These are phyloP conservation scores for Neodiprion pinetum DNA, from an alignment of 1,140 invertebrate species.

Conservation along the genomic window DNA sequence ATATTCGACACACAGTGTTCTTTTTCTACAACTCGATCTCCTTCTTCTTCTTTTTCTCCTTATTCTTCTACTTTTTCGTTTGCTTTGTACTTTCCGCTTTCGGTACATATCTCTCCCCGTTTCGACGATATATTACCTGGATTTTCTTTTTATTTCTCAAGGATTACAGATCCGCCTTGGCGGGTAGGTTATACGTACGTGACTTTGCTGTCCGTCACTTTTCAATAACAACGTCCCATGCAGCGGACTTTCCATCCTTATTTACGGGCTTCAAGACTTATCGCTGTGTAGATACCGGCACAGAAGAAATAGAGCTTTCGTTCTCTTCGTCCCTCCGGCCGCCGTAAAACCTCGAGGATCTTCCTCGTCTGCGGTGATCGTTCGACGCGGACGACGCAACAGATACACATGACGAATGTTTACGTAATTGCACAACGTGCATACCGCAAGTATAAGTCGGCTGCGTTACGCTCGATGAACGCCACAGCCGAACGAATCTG, in stretches of 20 bases:
- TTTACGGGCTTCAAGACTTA: not conserved
- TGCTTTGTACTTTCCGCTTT: not conserved
- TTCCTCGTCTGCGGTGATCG: too few relatives aligned
- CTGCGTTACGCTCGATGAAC: too few relatives aligned
- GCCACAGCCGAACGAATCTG: too few relatives aligned
- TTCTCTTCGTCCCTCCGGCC: not conserved
- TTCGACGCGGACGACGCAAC: too few relatives aligned
- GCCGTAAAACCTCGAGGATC: not conserved
- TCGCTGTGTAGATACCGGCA: not conserved
- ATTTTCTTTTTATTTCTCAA: not conserved
- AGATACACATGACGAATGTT: too few relatives aligned
- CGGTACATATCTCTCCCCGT: not conserved
- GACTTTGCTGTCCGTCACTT: slow-evolving; percentile 6
- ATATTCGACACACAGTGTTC: too few relatives aligned
- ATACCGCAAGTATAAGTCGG: too few relatives aligned
- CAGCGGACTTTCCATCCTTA: not conserved
- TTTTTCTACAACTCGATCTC: not conserved
- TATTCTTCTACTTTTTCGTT: not conserved
- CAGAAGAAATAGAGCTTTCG: not conserved
- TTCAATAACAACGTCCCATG: not conserved
- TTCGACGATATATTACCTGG: not conserved
- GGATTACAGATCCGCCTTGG: not conserved
- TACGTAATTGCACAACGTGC: too few relatives aligned
- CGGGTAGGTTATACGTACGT: not conserved
- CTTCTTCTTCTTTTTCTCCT: not conserved